A percentile compares a stretch with the other conserved stretches of the same genome.
These are phyloP conservation scores for Sylvia borin DNA, from an alignment of 2,797 vertebrate genomes.

Conservation along the genomic window DNA sequence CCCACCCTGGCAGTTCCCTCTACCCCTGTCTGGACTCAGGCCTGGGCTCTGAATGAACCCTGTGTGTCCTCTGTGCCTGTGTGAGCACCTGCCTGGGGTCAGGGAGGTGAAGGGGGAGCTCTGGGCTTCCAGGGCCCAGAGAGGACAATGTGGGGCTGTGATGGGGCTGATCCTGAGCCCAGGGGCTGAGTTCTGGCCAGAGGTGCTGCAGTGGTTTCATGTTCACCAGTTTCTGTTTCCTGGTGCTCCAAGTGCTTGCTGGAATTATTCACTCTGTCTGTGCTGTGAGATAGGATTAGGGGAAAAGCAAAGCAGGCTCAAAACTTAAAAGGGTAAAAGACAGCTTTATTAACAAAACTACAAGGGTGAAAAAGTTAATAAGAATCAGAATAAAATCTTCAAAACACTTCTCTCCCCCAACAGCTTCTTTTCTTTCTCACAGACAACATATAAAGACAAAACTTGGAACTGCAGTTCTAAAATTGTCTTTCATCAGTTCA, in stretches of 20 bases:
- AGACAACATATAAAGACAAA: not conserved
- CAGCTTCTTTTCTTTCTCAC: not conserved
- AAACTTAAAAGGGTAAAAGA: not conserved
- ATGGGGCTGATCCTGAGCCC: not conserved
- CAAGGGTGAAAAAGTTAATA: not conserved
- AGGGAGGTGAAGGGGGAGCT: not conserved
- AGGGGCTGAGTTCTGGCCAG: too few species aligned
- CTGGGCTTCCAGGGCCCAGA: not conserved
- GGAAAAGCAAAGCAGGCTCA: not conserved
- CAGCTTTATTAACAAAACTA: not conserved
- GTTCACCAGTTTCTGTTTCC: too few species aligned
- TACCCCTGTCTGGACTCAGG: accelerated
- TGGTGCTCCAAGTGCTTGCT: not conserved
- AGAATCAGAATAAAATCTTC: not conserved
- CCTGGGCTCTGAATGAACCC: accelerated
- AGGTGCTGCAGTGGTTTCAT: too few species aligned
- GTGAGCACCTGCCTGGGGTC: accelerated
- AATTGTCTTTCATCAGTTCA: not conserved
- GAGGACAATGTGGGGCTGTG: accelerated
- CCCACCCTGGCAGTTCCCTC: accelerated
- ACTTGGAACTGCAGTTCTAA: not conserved
- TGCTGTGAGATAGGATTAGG: not conserved
- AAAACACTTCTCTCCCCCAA: not conserved
- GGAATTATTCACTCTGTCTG: not conserved
- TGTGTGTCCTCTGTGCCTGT: not conserved